Evolutionary conservation across 2,797 vertebrate species (phyloP), one percentile per base, ranked within the genome.

Genomic region (Iguana delicatissima): DNA sequence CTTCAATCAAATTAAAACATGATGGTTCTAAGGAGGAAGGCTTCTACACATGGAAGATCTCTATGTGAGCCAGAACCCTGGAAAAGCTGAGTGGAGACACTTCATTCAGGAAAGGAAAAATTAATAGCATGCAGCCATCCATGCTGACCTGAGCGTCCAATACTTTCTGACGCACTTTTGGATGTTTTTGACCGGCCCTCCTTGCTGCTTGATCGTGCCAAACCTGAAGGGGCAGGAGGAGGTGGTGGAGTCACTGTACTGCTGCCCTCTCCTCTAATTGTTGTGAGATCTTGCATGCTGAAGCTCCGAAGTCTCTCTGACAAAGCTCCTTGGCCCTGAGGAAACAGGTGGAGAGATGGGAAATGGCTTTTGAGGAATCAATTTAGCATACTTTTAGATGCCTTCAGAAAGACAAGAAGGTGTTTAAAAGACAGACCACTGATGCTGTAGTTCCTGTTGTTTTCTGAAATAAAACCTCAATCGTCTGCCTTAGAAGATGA

Each of bases 251-350:
- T 81, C 57, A 95, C 90, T 13, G 91, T 92, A 16, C 96, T 92
- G 86, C 92, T 89, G 1, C 96, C 95, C 13, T 99, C 99, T 16
- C 98, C 98, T 82, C 99, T 98, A 89, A 98, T 98, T 3, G 98
- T 98, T 0, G 98, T 98, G 90, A 99, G 98, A 89, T 99, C 99
- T 95, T 99, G 99, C 99, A 99, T 99, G 97, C 99, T 99, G 96
- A 99, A 99, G 94, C 99, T 99, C 94, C 99, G 97, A 80, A 99
- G 98, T 62, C 99, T 97, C 96, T 99, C 99, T 0, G 99, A 99
- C 88, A 99, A 97, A 85, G 99, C 99, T 35, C 99, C 99, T 96
- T 99, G 99, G 62, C 99, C 97, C 99, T 99, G 84, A 59, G 90
- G 32, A 81, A 91, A 94, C 46, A 95, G 90, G 91, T 2, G 92